These are phyloP conservation scores for Lophochroa leadbeateri DNA, from an alignment of 2,113 vertebrate genomes.

Conservation along the genomic window DNA sequence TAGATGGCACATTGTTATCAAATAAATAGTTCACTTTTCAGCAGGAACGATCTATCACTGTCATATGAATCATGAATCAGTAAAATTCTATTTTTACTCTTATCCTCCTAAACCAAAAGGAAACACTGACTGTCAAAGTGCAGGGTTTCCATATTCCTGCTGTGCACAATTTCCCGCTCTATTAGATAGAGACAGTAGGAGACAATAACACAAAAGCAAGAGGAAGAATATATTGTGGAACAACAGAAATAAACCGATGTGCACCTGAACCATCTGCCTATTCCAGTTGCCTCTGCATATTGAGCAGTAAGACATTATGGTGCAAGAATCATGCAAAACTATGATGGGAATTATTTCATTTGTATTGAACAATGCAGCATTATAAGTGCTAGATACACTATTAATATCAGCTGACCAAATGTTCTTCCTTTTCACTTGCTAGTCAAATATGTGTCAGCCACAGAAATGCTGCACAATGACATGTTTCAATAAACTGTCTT, in stretches of 20 bases:
- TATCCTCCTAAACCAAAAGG: not conserved
- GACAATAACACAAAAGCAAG: not conserved
- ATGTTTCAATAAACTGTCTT: not conserved
- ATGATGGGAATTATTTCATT: not conserved
- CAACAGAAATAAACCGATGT: not conserved
- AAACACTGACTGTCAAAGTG: not conserved
- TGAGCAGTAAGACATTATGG: not conserved
- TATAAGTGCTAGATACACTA: not conserved
- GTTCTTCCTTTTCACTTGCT: not conserved
- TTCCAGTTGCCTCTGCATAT: not conserved
- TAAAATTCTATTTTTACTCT: not conserved
- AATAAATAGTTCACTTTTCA: constrained; percentile 46
- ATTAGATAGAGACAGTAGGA: not conserved
- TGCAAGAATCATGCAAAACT: not conserved
- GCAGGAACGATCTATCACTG: not conserved
- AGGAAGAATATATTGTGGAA: not conserved
- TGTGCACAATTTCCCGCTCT: not conserved
- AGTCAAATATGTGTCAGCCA: not conserved
- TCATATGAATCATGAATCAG: not conserved
- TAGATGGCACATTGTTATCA: constrained; percentile 32
- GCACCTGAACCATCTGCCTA: not conserved
- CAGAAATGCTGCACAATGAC: not conserved
- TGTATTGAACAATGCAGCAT: not conserved
- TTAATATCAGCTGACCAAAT: not conserved
- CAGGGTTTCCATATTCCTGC: not conserved